A percentile compares a stretch with the other conserved stretches of the same genome.
phyloP scores from a whole-genome alignment of 2,888 invertebrate species.

The Tetragnatha montana region DNA sequence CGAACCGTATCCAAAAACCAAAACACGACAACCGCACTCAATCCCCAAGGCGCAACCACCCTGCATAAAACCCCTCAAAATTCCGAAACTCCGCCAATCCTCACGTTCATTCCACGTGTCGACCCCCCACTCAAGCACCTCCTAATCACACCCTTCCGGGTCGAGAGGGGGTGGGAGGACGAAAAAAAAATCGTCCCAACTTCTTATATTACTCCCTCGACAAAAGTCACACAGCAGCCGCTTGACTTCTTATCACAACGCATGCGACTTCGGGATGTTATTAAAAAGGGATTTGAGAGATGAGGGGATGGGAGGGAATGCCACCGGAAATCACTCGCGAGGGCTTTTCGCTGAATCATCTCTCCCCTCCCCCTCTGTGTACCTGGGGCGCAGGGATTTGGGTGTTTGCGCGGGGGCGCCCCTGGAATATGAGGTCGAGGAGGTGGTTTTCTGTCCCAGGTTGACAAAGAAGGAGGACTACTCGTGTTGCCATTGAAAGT shows the following conservation, averaged over 20 bases:
- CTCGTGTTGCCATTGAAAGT: conserved; percentile 16
- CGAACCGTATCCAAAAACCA: no score
- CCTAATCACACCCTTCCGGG: conserved; percentile 51
- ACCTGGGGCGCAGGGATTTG: conserved; percentile 31
- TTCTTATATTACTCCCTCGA: conserved; percentile 41
- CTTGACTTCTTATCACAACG: conserved; percentile 57
- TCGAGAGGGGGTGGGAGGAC: not conserved
- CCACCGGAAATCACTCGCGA: conserved; percentile 33
- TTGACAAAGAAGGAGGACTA: conserved; percentile 16
- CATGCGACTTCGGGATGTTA: conserved; percentile 64
- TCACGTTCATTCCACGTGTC: not conserved
- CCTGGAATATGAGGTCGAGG: conserved; percentile 41
- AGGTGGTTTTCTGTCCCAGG: not conserved
- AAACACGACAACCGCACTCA: not conserved
- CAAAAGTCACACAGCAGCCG: conserved; percentile 28
- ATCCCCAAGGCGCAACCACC: conserved; percentile 35
- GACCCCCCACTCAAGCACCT: not conserved
- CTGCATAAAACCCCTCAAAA: no score
- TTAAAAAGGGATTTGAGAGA: conserved; percentile 68
- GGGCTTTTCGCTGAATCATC: conserved; percentile 69
- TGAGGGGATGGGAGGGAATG: conserved; percentile 2
- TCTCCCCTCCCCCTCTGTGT: conserved; percentile 19
- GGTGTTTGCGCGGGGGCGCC: conserved; percentile 56
- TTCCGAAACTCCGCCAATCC: not conserved
- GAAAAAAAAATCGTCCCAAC: not conserved